A percentile compares a stretch with the other conserved stretches of the same genome.
Evolutionary conservation across 2,797 vertebrate genomes (phyloP).

Genomic region (Gephyroberyx darwinii): DNA sequence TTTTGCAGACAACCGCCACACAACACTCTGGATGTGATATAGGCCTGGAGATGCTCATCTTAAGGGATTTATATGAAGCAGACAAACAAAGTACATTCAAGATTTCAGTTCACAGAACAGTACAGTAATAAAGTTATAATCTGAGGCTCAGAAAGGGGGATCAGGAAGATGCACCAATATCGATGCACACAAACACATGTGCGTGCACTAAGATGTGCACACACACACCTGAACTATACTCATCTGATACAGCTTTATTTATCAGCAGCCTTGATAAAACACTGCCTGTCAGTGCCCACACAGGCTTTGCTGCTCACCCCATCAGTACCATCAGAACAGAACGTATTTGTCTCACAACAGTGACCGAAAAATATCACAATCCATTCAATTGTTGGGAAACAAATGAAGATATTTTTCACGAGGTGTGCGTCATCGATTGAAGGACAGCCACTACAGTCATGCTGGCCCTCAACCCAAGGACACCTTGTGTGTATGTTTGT

Average conservation of each 20-base stretch:
- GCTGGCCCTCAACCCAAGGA: slow-evolving; percentile 58
- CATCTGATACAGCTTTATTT: slow-evolving; percentile 2
- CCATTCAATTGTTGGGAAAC: slow-evolving; percentile 18
- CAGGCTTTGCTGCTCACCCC: not conserved
- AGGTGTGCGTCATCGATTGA: slow-evolving; percentile 58
- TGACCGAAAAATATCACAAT: slow-evolving; percentile 27
- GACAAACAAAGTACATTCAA: not conserved
- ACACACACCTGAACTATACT: not conserved
- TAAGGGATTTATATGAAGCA: not conserved
- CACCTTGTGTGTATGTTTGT: slow-evolving; percentile 38
- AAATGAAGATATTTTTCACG: slow-evolving; percentile 36
- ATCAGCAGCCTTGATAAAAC: slow-evolving; percentile 22
- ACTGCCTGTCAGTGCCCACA: not conserved
- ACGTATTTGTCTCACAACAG: not conserved
- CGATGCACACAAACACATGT: not conserved
- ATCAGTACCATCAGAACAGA: not conserved
- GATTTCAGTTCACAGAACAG: not conserved
- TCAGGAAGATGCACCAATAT: not conserved
- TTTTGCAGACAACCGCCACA: too few relatives aligned
- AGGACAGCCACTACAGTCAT: slow-evolving; percentile 29
- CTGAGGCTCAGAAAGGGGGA: not conserved
- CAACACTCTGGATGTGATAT: not conserved
- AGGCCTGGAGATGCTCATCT: not conserved
- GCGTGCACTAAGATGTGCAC: not conserved
- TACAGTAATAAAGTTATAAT: not conserved